Evolutionary conservation across 2,888 invertebrate genomes (phyloP), one percentile per base, ranked within the genome.

Genomic region (Dascillus cervinus): DNA sequence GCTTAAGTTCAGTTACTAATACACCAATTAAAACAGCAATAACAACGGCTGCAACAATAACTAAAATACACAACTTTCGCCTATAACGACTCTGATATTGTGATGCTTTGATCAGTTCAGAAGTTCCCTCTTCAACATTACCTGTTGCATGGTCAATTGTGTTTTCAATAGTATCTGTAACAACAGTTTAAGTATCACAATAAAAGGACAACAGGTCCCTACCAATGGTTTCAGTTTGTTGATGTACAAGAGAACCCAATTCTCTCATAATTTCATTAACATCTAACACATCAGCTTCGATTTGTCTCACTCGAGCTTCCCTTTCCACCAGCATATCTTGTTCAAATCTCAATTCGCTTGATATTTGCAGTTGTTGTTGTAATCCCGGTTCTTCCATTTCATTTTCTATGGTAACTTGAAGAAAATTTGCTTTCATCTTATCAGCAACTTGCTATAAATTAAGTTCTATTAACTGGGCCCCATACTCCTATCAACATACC

Each of bases 221-320:
- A 89, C 90, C 83, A 41, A 89, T 74, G 29, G 70, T 64, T 51
- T 80, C 77, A 8, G 73, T 77, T 60, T 90, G 89, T 42, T 75
- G 70, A 46, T 75, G 66, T n/a, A 86, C 79, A 58, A 86, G 64
- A 5, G 71, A 72, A 2, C 78, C 77, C 17, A 90, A 64, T 24
- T 83, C 80, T 33, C 77, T 73, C 82, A 89, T 87, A 39, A 89
- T 85, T 60, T 82, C 77, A 61, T 85, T 85, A 3, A 88, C 81
- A 60, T 90, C 88, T 37, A 89, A 62, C 29, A 89, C 79, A 57
- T 86, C 82, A 0, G 78, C 75, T 60, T 91, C 91, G 26, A 92
- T 82, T 57, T 80, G 77, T 49, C 74, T 74, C 42, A 91, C 79
- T 55, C 84, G 78, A 5, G 80, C 77, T 54, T 90, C 87, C 26